Base-by-base conservation (phyloP, 1,140 invertebrate species). In the Danaus plexippus region DNA sequence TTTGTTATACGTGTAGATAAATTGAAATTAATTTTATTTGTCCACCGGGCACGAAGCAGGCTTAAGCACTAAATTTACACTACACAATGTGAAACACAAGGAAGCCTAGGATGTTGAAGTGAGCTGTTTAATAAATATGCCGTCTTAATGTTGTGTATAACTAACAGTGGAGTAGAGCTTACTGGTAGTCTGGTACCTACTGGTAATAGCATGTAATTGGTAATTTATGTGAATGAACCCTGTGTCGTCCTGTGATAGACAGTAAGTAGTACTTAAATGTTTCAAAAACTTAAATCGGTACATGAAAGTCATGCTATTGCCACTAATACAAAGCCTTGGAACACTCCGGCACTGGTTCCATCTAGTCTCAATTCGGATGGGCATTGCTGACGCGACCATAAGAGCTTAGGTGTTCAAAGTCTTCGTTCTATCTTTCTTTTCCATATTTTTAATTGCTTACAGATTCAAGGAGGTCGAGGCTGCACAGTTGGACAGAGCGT, bases 401-500 rank as follows among this genome's bases (percentile, higher is more conserved):
- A 66, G 66, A 67, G 74, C 79, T 80, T 73, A 77, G 70, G 70
- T 78, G 71, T 77, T 56, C 71, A 57, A 75, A 61, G 65, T 73
- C 67, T 71, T 66, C 66, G 68, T 75, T 76, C 73, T 81, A 73
- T 82, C 75, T 86, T 82, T 87, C 85, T 87, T 89, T 85, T 83
- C 84, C 85, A 88, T 85, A 88, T 89, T 89, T 88, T 88, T 85
- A 84, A 87, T 88, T 87, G 89, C 92, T 94, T 94, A 76, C 93
- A 95, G 93, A 92, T 94, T 94, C 92, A 94, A 94, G 92, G 93
- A 95, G 88, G 91, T 92, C 83, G 93, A 95, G 90, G 91, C 92
- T 73, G 90, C 90, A 85, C 92, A 92, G 85, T 89, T 94, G 90
- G 93, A 95, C 88, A 90, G 93, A 93, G 92, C 93, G 92, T 94